Conservation (phyloP, 1,140 invertebrate species). For the Apis dorsata region DNA sequence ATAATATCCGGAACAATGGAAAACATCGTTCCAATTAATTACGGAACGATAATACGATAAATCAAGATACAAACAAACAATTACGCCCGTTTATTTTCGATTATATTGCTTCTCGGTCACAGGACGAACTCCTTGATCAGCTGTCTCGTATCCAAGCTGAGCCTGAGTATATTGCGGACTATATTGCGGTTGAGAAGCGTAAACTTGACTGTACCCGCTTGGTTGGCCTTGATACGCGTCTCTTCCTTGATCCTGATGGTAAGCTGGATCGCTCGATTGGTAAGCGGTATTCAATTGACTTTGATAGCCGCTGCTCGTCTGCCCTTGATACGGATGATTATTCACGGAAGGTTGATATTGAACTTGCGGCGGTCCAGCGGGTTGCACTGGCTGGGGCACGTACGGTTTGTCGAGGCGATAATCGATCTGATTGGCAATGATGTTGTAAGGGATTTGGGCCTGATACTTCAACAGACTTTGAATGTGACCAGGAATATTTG, state of each 20-base stretch:
- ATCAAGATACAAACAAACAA: background rate
- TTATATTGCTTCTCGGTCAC: conserved; percentile 73
- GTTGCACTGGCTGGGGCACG: conserved; percentile 70
- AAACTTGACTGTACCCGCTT: conserved; percentile 24
- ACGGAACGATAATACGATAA: background rate
- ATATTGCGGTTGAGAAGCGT: background rate
- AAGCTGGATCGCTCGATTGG: background rate
- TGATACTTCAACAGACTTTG: conserved; percentile 73
- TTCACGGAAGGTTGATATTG: conserved; percentile 7
- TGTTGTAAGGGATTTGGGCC: conserved; percentile 75
- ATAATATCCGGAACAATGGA: background rate
- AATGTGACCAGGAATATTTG: conserved; percentile 71
- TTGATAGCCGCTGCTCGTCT: conserved; percentile 34
- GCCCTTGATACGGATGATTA: conserved; percentile 37
- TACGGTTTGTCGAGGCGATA: conserved; percentile 73
- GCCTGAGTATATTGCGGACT: background rate
- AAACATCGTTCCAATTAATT: background rate
- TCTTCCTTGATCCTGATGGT: background rate
- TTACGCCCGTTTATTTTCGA: conserved; percentile 35
- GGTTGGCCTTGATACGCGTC: conserved; percentile 44
- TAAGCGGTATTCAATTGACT: background rate
- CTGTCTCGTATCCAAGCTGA: background rate
- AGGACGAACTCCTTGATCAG: conserved; percentile 63
- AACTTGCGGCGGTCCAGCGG: conserved; percentile 30
- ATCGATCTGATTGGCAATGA: conserved; percentile 74